phyloP scores from a whole-genome alignment of 2,888 invertebrate species.

The Drosophila buzzatii region DNA sequence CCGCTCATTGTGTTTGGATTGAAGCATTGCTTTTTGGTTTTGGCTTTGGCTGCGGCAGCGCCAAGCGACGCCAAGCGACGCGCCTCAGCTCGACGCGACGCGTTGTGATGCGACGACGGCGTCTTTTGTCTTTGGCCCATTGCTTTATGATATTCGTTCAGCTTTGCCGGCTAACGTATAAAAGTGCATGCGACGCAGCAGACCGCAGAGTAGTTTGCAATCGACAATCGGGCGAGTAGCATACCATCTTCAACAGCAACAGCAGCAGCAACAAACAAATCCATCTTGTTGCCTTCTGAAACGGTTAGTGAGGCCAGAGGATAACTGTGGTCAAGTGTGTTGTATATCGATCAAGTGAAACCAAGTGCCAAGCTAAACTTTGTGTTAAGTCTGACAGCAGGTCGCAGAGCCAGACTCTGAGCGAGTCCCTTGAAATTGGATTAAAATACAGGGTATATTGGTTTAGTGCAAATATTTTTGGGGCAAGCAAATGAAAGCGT shows the following conservation, averaged over 20 bases:
- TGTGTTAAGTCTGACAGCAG: background rate
- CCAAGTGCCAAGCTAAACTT: background rate
- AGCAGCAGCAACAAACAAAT: conserved; percentile 9
- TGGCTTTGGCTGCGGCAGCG: conserved; percentile 4
- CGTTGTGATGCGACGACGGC: conserved; percentile 14
- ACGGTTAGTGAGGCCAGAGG: conserved; percentile 65
- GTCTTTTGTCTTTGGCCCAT: conserved; percentile 52
- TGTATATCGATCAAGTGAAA: background rate
- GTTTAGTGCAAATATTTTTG: too few species aligned
- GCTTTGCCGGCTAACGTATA: conserved; percentile 76
- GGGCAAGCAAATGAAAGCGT: background rate
- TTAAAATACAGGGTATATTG: too few species aligned
- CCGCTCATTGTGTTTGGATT: conserved; percentile 42
- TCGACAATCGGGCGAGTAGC: conserved; percentile 78
- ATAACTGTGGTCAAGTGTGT: conserved; percentile 10
- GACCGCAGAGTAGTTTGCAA: conserved; percentile 82
- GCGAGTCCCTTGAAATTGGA: background rate
- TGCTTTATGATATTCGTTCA: conserved; percentile 57
- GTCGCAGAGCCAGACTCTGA: background rate
- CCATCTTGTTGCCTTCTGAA: conserved; percentile 43
- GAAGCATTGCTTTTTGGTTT: conserved; percentile 57
- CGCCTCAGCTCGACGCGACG: conserved; percentile 10
- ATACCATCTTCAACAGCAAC: conserved; percentile 50
- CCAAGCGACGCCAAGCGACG: conserved; percentile 5
- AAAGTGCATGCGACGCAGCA: conserved; percentile 81